Base-by-base conservation (phyloP, 2,113 vertebrate genomes). In the Saimiri boliviensis region DNA sequence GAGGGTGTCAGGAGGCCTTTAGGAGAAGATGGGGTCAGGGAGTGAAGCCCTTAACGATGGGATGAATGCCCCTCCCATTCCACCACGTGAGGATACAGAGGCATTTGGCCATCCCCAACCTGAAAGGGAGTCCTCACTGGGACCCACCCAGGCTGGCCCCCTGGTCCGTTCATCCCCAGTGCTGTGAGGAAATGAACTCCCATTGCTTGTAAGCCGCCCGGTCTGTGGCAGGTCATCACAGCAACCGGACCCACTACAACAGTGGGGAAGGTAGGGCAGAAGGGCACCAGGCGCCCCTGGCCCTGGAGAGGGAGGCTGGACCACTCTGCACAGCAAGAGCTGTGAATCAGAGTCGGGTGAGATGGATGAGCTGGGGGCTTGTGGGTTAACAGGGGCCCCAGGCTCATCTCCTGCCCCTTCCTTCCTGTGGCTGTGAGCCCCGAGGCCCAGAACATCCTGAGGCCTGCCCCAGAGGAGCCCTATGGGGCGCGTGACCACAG, bases 341-440 rank as follows among this genome's bases (percentile, higher is more conserved):
- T 0, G 0, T 30, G 45, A 5, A 13, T 25, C 0, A 3, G 27
- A 2, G 5, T 3, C 0, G n/a, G 76, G 14, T 49, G 16, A 25
- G 0, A 35, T 2, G 6, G 45, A 2, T 7, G 3, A 66, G 9
- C 45, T 37, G 8, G 5, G 13, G 23, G 54, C 54, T 40, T 52
- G 8, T 32, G 12, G 8, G 37, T 4, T 56, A 32, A 25, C 60
- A 56, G 6, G 16, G n/a, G 40, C 16, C 32, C n/a, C 37, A 0
- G 23, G 37, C 21, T 40, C 20, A 25, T 32, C 40, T 1, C 0
- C 32, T 8, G 25, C 23, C 21, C 0, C 4, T 42, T 8, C 3
- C 12, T 73, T 8, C 2, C 73, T n/a, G 4, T 8, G 30, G 74
- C 45, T 5, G 0, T 40, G 21, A 91, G 32, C 25, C 21, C 25